These are phyloP conservation scores for Rallus crepitans DNA, from an alignment of 2,797 vertebrate species.

Conservation along the genomic window DNA sequence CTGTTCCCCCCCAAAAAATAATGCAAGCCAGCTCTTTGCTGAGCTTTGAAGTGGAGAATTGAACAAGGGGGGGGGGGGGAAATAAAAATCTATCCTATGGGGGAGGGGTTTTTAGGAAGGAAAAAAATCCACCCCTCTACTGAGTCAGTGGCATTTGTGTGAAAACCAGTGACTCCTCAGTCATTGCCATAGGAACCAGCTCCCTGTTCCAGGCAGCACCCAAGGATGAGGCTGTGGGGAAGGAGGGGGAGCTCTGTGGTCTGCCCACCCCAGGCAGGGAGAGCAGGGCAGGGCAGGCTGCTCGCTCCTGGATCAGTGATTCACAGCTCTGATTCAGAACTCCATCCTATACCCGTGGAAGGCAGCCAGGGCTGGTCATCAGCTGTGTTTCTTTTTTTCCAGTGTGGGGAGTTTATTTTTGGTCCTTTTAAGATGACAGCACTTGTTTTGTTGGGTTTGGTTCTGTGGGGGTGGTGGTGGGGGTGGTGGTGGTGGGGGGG, in stretches of 20 bases:
- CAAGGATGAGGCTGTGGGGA: not conserved
- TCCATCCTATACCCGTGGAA: not conserved
- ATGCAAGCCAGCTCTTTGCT: slow-evolving; percentile 24
- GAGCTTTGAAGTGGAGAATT: slow-evolving; percentile 39
- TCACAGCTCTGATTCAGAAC: slow-evolving; percentile 33
- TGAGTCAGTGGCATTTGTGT: not conserved
- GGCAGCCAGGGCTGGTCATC: slow-evolving; percentile 25
- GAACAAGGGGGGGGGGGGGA: not conserved
- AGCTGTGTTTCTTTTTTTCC: slow-evolving; percentile 41
- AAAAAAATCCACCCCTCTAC: not conserved
- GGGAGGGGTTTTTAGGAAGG: slow-evolving; percentile 11
- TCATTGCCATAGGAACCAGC: slow-evolving; percentile 33
- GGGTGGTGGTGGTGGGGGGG: not conserved
- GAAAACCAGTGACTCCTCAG: not conserved
- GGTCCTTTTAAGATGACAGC: slow-evolving; percentile 48
- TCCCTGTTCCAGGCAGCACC: not conserved
- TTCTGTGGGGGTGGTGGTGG: not conserved
- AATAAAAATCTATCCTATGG: not conserved
- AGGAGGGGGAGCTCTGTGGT: not conserved
- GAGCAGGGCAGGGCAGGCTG: not conserved
- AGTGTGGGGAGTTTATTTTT: slow-evolving; percentile 12
- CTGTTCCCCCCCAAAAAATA: not conserved
- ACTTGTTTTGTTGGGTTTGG: not conserved
- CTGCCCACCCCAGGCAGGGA: not conserved
- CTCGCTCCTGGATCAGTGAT: not conserved